Evolutionary conservation across 2,888 invertebrate species (phyloP), one percentile per base, ranked within the genome.

Genomic region (Gnatocerus cornutus): DNA sequence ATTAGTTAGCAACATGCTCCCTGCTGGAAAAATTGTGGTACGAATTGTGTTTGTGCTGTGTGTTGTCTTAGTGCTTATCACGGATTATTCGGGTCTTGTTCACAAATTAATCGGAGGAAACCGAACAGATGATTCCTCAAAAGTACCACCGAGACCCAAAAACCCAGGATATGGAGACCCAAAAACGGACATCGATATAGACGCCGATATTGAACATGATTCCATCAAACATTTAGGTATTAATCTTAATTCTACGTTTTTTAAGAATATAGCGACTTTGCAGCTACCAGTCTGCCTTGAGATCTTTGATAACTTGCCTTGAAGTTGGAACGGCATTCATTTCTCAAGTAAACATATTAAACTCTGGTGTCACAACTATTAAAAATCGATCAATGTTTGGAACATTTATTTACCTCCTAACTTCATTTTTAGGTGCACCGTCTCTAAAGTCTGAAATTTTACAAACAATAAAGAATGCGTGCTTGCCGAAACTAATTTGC

Each of bases 401-500:
- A 33, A 14, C 7, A 29, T 0, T 30, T 12, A 13, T 13, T 41
- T 41, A 12, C 21, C 30, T 33, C 6, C n/a, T 59, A 14, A 41
- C 21, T 56, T 46, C 30, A 27, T 48, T 82, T 82, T 61, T 76
- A 87, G 87, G 84, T 73, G 81, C 85, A 30, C 82, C 84, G 62
- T 83, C 86, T 21, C 78, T 85, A 52, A 87, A 85, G 72, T 83
- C 86, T 1, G 87, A 86, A 80, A 86, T 90, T 77, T 81, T 89
- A 80, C 82, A 87, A 67, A 89, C 88, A 8, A 89, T 90, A 73
- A 89, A 89, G 83, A 89, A 87, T 69, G 88, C 89, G 8, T 90
- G 90, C 80, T 84, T 90, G 62, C 90, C 90, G 3, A 90, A 90
- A 83, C 83, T 90, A 72, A 90, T 90, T 68, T 90, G 90, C 79